Base-by-base conservation (phyloP, 2,888 invertebrate genomes). In the Sarcophaga variegata region DNA sequence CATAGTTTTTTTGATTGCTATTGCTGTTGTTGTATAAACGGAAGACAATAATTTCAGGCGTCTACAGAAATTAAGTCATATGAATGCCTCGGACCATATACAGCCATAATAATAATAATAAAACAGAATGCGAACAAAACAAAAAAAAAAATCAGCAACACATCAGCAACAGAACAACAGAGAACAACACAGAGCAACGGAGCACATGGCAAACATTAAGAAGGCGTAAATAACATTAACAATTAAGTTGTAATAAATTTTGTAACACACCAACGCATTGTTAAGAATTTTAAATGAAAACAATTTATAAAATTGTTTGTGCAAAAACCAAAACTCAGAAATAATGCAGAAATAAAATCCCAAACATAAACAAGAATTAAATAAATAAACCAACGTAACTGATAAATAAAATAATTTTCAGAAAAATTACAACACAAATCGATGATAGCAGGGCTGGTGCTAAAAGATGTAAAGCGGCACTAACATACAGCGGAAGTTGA, bases 181-280 rank as follows among this genome's bases (percentile, higher is more conserved):
- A 22, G 81, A 22, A 22, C 22, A 22, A 22, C 22, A 22, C 22
- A 17, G 27, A 45, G 78, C 81, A 66, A 54, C 76, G 70, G 81
- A 74, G 81, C 87, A 81, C 83, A 83, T 81, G 83, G 87, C 84
- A 71, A 81, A 84, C 83, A 83, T 81, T 83, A 87, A 75, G 87
- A 79, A 87, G 87, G 87, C 87, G 87, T 87, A 84, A 87, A 79
- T 87, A 87, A 87, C 88, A 88, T 88, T 88, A 88, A 88, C 88
- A 88, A 88, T 88, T 88, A 88, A 88, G 88, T 88, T 88, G 88
- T 87, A 88, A 88, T 88, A 88, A 88, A 88, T 88, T 87, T 88
- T 81, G 82, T 86, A 88, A 82, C 80, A 85, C 82, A 85, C 88
- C 88, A 88, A 88, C 85, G 88, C 88, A 88, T 87, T 87, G 81